phyloP scores from a whole-genome alignment of 1,140 invertebrate genomes.

The Bombyx mandarina region DNA sequence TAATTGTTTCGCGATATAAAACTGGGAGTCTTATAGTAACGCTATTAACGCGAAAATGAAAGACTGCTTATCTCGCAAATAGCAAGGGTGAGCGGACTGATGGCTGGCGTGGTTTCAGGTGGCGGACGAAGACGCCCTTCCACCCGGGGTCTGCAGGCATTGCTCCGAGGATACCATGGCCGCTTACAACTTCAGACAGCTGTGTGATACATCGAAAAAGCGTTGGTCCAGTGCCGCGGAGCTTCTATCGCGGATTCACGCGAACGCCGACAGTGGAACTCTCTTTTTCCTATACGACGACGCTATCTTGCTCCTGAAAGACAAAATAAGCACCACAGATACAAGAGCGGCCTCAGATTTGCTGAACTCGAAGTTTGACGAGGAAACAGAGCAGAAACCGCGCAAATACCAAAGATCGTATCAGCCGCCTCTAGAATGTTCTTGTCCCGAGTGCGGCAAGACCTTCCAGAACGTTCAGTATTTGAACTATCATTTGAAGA shows the following conservation, averaged over 20 bases:
- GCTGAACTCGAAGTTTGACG: constrained; percentile 14
- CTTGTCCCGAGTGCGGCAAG: constrained; percentile 49
- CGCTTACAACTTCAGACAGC: constrained; percentile 28
- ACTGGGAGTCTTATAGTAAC: no score
- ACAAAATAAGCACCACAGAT: constrained; percentile 14
- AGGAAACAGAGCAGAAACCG: constrained; percentile 5
- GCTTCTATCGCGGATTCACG: constrained; percentile 14
- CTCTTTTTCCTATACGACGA: constrained; percentile 32
- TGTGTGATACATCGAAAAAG: constrained; percentile 25
- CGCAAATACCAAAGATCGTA: background rate
- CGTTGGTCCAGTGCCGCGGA: constrained; percentile 24
- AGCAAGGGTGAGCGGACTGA: constrained; percentile 36
- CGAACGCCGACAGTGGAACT: constrained; percentile 19
- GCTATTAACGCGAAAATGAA: no score
- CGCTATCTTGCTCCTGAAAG: constrained; percentile 18
- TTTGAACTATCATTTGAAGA: constrained; percentile 47
- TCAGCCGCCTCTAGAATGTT: constrained; percentile 7
- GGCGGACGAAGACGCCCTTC: constrained; percentile 30
- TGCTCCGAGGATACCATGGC: constrained; percentile 30
- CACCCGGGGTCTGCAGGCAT: constrained; percentile 30
- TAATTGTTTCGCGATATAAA: no score
- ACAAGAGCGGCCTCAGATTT: constrained; percentile 15
- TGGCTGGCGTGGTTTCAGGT: constrained; percentile 52
- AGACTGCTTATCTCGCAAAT: background rate
- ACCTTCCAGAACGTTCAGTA: constrained; percentile 28